Percentiles rank a stretch among this genome's conserved stretches.
Evolutionary conservation across 2,888 invertebrate genomes (phyloP).

Genomic region (Epirrhoe tristata): DNA sequence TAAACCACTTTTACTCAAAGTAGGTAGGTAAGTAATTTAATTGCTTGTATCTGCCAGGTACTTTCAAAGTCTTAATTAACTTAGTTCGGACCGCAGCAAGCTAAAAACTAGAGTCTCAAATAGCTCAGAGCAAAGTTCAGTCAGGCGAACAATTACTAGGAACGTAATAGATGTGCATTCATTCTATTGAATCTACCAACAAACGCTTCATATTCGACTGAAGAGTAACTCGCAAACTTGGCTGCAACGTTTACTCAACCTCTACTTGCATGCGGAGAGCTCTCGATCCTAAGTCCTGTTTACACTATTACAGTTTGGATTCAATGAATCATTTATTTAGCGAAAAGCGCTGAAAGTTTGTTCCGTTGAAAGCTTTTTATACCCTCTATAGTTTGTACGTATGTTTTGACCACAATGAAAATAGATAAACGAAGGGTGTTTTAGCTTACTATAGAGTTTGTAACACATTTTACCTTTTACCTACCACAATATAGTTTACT

Average conservation of each 20-base stretch:
- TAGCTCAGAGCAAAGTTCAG: neutral
- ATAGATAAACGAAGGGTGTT: neutral
- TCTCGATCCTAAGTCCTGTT: constrained; percentile 27
- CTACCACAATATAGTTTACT: too few relatives aligned
- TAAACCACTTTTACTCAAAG: too few relatives aligned
- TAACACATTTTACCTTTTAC: too few relatives aligned
- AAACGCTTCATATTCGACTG: constrained; percentile 37
- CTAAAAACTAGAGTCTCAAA: neutral
- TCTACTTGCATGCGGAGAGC: constrained; percentile 49
- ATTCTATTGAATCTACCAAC: constrained; percentile 12
- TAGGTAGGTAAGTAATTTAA: too few relatives aligned
- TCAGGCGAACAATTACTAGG: neutral
- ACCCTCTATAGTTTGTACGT: neutral
- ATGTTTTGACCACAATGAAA: neutral
- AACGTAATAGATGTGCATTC: neutral
- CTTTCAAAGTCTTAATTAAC: neutral
- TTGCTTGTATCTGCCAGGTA: neutral
- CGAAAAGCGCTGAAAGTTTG: constrained; percentile 8
- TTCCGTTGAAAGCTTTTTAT: neutral
- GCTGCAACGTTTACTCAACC: constrained; percentile 63
- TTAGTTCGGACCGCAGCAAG: neutral
- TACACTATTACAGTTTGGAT: constrained; percentile 31
- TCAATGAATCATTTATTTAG: constrained; percentile 18
- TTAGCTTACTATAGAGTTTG: too few relatives aligned
- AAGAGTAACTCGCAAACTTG: constrained; percentile 41